Evolutionary conservation across 2,888 invertebrate genomes (phyloP), one percentile per base, ranked within the genome.

Genomic region (Erannis defoliaria): DNA sequence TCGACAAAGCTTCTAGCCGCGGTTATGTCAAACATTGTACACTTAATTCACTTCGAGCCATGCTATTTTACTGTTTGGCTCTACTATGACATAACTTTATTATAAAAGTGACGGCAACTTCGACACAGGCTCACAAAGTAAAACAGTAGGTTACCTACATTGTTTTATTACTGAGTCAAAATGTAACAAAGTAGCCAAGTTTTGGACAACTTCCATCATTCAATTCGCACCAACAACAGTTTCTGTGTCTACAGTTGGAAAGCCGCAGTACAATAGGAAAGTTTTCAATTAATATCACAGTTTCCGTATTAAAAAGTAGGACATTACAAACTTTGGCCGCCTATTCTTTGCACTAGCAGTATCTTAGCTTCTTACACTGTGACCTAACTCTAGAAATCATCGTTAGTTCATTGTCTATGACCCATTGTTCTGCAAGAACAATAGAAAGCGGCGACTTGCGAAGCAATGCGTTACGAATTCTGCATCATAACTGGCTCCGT

Each of bases 201-300:
- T 49, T 16, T 9, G 48, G 16, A 26, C 37, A 48, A 46, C 57
- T 45, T 50, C 40, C 55, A 50, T 50, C 61, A 43, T 49, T 56
- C 42, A 61, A 59, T 62, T 35, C 51, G 29, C 53, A 53, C 55
- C 35, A 60, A 53, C 62, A 60, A 62, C 49, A 68, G 66, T 79
- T 77, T 76, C 81, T 76, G 79, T 80, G 82, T 85, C 81, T 81
- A 82, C 78, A 84, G 81, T 78, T 78, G 66, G 78, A 80, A 82
- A 87, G 82, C 84, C 81, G 77, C 77, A 81, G 77, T 83, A 84
- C 80, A 78, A 82, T 87, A 89, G 84, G 87, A 89, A 86, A 89
- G 81, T 84, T 89, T 80, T 89, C 87, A 88, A 90, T 90, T 90
- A 92, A 90, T 93, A 93, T 92, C 92, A 92, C 92, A 93, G 93